Base-by-base conservation (phyloP, 2,888 invertebrate genomes). In the Perdita meconis region DNA sequence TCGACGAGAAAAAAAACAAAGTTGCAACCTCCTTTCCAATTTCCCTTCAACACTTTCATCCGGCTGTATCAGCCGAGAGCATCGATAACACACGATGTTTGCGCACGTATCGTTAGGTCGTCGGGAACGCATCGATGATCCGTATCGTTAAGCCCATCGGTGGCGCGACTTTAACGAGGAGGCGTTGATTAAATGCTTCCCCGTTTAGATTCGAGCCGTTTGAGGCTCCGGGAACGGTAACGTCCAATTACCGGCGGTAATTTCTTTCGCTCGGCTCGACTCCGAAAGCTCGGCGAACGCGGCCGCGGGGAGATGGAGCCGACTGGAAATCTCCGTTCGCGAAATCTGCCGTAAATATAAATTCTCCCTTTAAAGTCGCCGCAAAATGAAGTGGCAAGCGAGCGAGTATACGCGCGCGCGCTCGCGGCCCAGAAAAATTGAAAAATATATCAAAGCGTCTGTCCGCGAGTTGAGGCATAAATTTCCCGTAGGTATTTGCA, bases 371-470 rank as follows among this genome's bases (percentile, higher is more conserved):
- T 16, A 68, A 69, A 60, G 55, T 68, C 44, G 38, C 55, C 40
- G 64, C 74, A 30, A 59, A 73, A 74, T 65, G 74, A 57, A 63
- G 74, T 40, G 74, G 74, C 74, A 44, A 57, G 57, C 19, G 40
- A n/a, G 0, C 59, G 24, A 6, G 30, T n/a, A n/a, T n/a, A n/a
- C n/a, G n/a, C n/a, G n/a, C n/a, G n/a, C n/a, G n/a, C n/a, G n/a
- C n/a, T n/a, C n/a, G n/a, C n/a, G n/a, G n/a, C n/a, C n/a, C 55
- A 26, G 75, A 75, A 74, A 75, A 74, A 74, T 75, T 75, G 75
- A 75, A 75, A 75, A 75, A 75, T 75, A 66, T 75, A 75, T 75
- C 75, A 75, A 75, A 75, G 65, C 59, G 75, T 65, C 65, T 42
- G 74, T 73, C 63, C 22, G 40, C 51, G 63, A 77, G 64, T 53